Conservation (phyloP, 2,888 invertebrate genomes). For the Cotesia congregata region DNA sequence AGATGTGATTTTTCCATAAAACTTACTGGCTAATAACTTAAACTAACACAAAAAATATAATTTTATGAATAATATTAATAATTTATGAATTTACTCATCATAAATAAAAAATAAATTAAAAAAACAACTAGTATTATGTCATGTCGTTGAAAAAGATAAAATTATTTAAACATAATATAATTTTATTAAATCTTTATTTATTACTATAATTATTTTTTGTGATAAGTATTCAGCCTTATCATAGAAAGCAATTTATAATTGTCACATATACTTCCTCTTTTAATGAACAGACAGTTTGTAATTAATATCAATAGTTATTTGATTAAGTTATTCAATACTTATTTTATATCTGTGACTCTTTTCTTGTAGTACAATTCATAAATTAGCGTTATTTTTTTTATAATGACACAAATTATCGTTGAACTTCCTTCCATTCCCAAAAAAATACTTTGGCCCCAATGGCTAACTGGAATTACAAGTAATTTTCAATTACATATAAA, state of each 20-base stretch:
- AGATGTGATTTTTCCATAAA: not conserved
- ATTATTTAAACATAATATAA: not conserved
- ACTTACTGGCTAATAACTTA: not conserved
- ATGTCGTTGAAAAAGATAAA: not conserved
- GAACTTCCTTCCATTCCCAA: conserved; percentile 1
- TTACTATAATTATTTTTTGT: not conserved
- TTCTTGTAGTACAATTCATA: not conserved
- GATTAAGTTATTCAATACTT: not conserved
- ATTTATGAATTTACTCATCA: not conserved
- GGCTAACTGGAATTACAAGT: conserved; percentile 57
- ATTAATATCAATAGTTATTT: not conserved
- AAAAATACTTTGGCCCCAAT: conserved; percentile 54
- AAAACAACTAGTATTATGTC: not conserved
- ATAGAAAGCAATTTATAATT: not conserved
- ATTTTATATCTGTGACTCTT: not conserved
- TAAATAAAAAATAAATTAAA: not conserved
- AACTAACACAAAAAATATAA: not conserved
- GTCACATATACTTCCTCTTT: not conserved
- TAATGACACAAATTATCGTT: not conserved
- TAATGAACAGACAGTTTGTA: not conserved
- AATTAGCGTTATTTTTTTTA: not conserved
- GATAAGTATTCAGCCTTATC: not conserved
- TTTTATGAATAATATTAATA: not conserved
- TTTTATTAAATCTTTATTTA: not conserved
- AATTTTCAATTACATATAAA: conserved; percentile 33